Base-by-base conservation (phyloP, 2,113 vertebrate species). In the Tetrax tetrax region DNA sequence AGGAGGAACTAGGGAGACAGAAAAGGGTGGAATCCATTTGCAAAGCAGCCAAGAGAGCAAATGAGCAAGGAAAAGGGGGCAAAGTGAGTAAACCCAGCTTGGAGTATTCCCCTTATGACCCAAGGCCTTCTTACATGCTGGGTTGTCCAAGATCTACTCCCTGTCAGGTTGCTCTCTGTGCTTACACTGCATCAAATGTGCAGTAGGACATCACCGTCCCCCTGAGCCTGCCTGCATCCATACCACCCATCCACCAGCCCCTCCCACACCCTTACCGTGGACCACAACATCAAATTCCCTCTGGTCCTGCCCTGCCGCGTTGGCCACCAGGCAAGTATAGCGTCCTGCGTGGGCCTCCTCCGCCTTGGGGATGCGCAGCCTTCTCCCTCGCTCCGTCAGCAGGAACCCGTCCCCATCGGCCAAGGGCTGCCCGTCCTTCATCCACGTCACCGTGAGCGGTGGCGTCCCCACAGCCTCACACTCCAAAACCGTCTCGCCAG, bases 1-100 rank as follows among this genome's bases (percentile, higher is more conserved):
- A 1, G 99, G 99, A 10, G 98, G 99, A 63, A 98, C 99, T 99
- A 64, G 45, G 64, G 17, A n/a, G 4, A 31, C 28, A 78, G 65
- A 47, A 60, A 27, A 59, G 24, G 19, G 12, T 1, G 3, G 29
- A 11, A 60, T 3, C 12, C 29, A 2, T 71, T 50, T 37, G 25
- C 60, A 75, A 79, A 82, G 69, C 54, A 57, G 61, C 82, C 23
- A 9, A 50, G 47, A 66, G 14, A n/a, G 12, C 33, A 59, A 13
- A 89, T 35, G 31, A 66, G 20, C 4, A 23, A 84, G 60, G 45
- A 16, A 81, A 59, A 54, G 10, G 5, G 6, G 31, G 43, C 12
- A 29, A 85, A 28, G 10, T 10, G 56, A 23, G 41, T 33, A 29
- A 90, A 66, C 6, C 4, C 13, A 2, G 2, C 25, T 83, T 70